Evolutionary conservation across 2,888 invertebrate species (phyloP).

Genomic region (Leucophora obtusa): DNA sequence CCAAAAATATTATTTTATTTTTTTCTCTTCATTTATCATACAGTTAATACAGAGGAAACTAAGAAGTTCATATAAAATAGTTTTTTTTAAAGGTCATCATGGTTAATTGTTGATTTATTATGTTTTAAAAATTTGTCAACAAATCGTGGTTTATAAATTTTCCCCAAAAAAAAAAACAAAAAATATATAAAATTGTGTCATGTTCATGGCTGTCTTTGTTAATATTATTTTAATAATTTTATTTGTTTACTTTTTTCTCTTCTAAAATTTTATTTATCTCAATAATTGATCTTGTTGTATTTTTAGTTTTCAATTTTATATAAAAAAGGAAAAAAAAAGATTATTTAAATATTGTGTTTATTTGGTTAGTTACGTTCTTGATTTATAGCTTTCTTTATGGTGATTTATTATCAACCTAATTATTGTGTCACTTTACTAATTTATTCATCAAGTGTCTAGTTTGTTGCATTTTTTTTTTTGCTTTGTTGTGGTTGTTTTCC

Average conservation of each 20-base stretch:
- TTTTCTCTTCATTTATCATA: conserved; percentile 60
- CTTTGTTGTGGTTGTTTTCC: conserved; percentile 29
- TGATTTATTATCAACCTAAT: conserved; percentile 63
- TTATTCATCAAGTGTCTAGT: conserved; percentile 63
- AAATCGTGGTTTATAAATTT: conserved; percentile 70
- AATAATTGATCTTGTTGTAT: conserved; percentile 43
- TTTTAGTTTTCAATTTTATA: conserved; percentile 1
- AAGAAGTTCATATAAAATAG: conserved; percentile 32
- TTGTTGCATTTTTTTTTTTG: conserved; percentile 18
- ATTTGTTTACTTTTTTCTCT: conserved; percentile 1
- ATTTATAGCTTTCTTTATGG: conserved; percentile 57
- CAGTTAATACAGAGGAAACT: conserved; percentile 14
- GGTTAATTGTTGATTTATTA: conserved; percentile 65
- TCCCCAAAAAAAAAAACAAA: conserved; percentile 30
- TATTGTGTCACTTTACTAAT: conserved; percentile 64
- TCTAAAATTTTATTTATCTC: conserved; percentile 29
- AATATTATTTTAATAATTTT: conserved; percentile 25
- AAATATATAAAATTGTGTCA: conserved; percentile 62
- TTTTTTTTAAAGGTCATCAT: conserved; percentile 55
- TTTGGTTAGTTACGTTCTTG: conserved; percentile 50
- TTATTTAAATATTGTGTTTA: conserved; percentile 44
- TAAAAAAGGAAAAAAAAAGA: no score
- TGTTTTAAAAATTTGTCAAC: conserved; percentile 75
- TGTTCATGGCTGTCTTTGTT: conserved; percentile 60
- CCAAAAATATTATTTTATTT: conserved; percentile 15